Conservation (phyloP, 2,113 vertebrate genomes). For the Cichladusa arquata region DNA sequence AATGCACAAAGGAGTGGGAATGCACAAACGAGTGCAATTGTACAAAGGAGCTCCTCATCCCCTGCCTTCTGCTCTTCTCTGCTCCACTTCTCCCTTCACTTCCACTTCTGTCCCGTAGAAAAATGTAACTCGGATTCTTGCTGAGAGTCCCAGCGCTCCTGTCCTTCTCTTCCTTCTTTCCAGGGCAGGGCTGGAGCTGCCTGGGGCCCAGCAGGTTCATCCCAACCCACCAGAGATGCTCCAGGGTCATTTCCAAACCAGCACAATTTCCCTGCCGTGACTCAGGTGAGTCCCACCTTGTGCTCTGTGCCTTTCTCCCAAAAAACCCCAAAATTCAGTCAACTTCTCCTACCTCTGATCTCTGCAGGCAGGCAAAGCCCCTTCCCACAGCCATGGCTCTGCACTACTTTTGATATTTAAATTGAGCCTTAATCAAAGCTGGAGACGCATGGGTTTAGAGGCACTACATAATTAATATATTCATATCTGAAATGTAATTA, state of each 20-base stretch:
- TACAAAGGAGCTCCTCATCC: no score
- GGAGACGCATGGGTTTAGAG: neutral
- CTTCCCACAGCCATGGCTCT: neutral
- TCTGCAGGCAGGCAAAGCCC: neutral
- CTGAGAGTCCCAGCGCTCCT: accelerated
- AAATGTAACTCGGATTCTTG: accelerated
- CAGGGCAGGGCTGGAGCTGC: no score
- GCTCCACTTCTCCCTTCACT: neutral
- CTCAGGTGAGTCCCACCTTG: neutral
- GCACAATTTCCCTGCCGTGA: no score
- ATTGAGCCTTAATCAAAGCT: neutral
- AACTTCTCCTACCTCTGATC: neutral
- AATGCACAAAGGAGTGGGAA: no score
- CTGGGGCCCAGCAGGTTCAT: no score
- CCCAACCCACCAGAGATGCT: accelerated
- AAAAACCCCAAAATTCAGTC: neutral
- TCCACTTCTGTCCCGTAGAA: neutral
- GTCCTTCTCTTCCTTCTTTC: neutral
- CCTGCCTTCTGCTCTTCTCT: no score
- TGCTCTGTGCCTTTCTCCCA: neutral
- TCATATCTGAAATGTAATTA: neutral
- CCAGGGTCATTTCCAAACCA: accelerated
- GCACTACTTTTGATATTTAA: neutral
- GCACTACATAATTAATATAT: neutral
- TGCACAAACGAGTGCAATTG: neutral